These are phyloP conservation scores for Epinephelus cyanopodus DNA, from an alignment of 2,113 vertebrate species.

Conservation along the genomic window DNA sequence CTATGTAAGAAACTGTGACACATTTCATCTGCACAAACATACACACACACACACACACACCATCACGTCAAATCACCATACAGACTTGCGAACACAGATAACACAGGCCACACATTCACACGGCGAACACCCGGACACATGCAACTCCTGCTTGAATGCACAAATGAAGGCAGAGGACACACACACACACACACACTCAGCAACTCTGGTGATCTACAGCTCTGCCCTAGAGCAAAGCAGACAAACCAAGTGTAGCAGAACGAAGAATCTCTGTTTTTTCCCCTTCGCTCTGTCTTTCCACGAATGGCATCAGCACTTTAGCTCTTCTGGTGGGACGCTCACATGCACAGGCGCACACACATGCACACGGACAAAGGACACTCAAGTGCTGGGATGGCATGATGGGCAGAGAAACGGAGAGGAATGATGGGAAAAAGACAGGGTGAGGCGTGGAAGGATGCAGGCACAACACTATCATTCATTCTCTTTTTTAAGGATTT, in stretches of 20 bases:
- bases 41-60: neutral
- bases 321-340: conserved; percentile 27
- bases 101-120: conserved; percentile 46
- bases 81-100: conserved; percentile 40
- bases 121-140: conserved; percentile 18
- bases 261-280: conserved; percentile 44
- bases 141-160: conserved; percentile 35
- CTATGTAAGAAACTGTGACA: conserved; percentile 10
- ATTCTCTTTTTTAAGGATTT: conserved; percentile 18
- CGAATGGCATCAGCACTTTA: conserved; percentile 58
- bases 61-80: conserved; percentile 43
- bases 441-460: neutral
- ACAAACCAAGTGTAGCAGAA: conserved; percentile 69
- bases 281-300: conserved; percentile 45
- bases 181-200: conserved; percentile 10
- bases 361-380: conserved; percentile 31
- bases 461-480: conserved; percentile 56
- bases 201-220: conserved; percentile 54
- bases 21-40: conserved; percentile 23
- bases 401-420: conserved; percentile 30
- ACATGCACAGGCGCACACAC: conserved; percentile 16
- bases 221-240: conserved; percentile 51
- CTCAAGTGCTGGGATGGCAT: conserved; percentile 9
- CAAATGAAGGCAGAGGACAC: conserved; percentile 34
- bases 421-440: conserved; percentile 37